Evolutionary conservation across 2,797 vertebrate genomes (phyloP).

Genomic region (Agapornis canus): DNA sequence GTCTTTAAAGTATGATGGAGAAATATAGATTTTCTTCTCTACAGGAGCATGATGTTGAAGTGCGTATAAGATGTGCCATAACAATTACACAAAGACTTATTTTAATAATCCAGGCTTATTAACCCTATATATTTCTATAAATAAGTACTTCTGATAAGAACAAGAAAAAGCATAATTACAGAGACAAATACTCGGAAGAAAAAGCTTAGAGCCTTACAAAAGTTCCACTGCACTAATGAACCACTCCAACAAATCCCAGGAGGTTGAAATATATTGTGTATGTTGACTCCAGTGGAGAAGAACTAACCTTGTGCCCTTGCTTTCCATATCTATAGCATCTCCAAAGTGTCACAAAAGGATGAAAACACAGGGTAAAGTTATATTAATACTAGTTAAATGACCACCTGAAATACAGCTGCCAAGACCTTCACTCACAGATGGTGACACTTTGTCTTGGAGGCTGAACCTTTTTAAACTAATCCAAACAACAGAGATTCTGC

Average conservation of each 20-base stretch:
- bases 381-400: background rate
- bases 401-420: slow-evolving; percentile 34
- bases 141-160: background rate
- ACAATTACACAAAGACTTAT: slow-evolving; percentile 43
- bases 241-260: background rate
- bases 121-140: background rate
- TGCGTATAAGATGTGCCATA: slow-evolving; percentile 30
- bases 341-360: background rate
- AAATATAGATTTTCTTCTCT: slow-evolving; percentile 73
- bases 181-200: slow-evolving; percentile 18
- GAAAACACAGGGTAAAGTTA: background rate
- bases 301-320: slow-evolving; percentile 41
- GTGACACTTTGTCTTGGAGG: background rate
- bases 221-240: slow-evolving; percentile 36
- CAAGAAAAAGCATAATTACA: background rate
- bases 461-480: background rate
- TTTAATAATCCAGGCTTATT: slow-evolving; percentile 16
- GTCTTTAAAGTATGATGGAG: slow-evolving; percentile 65
- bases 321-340: slow-evolving; percentile 50
- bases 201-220: background rate
- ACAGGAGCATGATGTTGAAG: slow-evolving; percentile 51
- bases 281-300: background rate
- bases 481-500: background rate
- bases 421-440: background rate
- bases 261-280: background rate